Evolutionary conservation across 2,888 invertebrate species (phyloP), one percentile per base, ranked within the genome.

Genomic region (Noctua janthe): DNA sequence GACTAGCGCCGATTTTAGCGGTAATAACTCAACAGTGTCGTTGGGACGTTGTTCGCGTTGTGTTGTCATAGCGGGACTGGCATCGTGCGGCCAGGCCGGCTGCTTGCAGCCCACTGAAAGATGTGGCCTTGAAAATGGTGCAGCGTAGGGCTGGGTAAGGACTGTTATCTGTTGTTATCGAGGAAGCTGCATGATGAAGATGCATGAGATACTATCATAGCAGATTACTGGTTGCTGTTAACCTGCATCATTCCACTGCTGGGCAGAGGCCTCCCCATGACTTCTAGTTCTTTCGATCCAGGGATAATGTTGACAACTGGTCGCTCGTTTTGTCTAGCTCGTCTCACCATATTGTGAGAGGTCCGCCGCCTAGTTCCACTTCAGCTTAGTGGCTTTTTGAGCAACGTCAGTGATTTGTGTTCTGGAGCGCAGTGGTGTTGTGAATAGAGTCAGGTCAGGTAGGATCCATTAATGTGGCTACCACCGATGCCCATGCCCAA

Each of bases 11-110:
- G 96, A 97, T 90, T 97, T 97, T 39, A 96, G 92, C 74, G 96
- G 97, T 88, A 95, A 91, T 71, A 95, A 95, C 92, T 96, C 97
- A 91, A 96, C 95, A 82, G 94, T 94, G 92, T 97, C 97, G 91
- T 94, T 92, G 83, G 88, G 76, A 90, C 94, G 93, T 76, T 92
- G 90, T 81, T 95, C 95, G 92, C 95, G 95, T 93, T 93, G 93
- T 87, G 95, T 90, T 90, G 92, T 95, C 96, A 96, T 96, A 85
- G 94, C 94, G 94, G 89, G 92, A 88, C 80, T 89, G 88, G 87
- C 96, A 96, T 95, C 92, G 94, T 94, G 95, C 89, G 91, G 80
- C 85, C 88, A 84, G 88, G 89, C 90, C 91, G 94, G 93, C 93
- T 91, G 93, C 92, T 89, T 92, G 94, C 94, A 94, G 90, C 93